Evolutionary conservation across 2,797 vertebrate genomes (phyloP), one percentile per base, ranked within the genome.

Genomic region (Danio kyathit): DNA sequence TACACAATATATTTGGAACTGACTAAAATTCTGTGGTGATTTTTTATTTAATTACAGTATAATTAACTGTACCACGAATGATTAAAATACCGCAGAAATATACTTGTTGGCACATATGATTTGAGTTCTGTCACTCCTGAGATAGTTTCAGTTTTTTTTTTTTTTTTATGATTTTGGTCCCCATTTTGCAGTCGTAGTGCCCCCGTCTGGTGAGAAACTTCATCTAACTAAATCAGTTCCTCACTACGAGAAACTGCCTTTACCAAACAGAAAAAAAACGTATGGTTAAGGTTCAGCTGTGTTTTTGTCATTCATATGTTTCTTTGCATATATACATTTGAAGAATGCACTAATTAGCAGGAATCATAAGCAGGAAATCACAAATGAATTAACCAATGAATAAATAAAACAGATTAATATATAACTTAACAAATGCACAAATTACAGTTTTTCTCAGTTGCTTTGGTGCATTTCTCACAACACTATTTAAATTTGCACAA

Each of bases 121-220:
- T 54, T 51, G 44, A 76, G 54, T 52, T 44, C 48, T 49, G 65
- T 21, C 60, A 13, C 79, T 72, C 46, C 40, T 71, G 19, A 73
- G 5, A 64, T 40, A 72, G 52, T 73, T 72, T 56, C 16, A 80
- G 57, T 59, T 79, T n/a, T n/a, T n/a, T n/a, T n/a, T n/a, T n/a
- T n/a, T n/a, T 29, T 13, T 41, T 6, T 19, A 16, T 56, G 16
- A 65, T 57, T 65, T 11, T 49, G 19, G 11, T 43, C 38, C 48
- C 4, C 76, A 82, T 85, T 60, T 87, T 85, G 83, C 80, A 83
- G 82, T 76, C 78, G 60, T 82, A 88, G 84, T 80, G 89, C 87
- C 89, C 88, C 83, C 89, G 57, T 82, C 83, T 83, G 89, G 89
- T 72, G 9, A 84, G 48, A 85, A 56, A 74, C 48, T 52, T 51